A percentile compares a stretch with the other conserved stretches of the same genome.
phyloP scores from a whole-genome alignment of 1,140 invertebrate species.

The Lepidurus arcticus region DNA sequence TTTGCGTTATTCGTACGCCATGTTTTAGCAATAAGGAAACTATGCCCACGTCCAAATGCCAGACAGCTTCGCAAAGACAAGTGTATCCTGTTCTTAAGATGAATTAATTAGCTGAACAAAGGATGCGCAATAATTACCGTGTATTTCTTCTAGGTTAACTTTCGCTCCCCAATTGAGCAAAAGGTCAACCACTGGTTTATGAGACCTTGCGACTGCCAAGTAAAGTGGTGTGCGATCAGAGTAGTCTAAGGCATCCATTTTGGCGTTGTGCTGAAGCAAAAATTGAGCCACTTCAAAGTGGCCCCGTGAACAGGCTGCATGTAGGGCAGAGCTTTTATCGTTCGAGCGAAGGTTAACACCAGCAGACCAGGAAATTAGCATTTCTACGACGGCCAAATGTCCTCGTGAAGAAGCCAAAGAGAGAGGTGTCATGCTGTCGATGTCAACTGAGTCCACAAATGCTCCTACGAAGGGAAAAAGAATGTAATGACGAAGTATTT shows the following conservation, averaged over 20 bases:
- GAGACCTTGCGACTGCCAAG: slow-evolving; percentile 48
- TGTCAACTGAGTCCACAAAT: slow-evolving; percentile 40
- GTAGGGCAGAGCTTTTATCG: slow-evolving; percentile 46
- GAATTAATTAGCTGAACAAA: slow-evolving; percentile 19
- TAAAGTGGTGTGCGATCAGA: slow-evolving; percentile 54
- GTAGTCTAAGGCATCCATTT: slow-evolving; percentile 53
- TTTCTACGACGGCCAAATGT: slow-evolving; percentile 41
- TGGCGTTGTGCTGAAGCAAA: slow-evolving; percentile 53
- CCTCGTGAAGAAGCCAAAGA: slow-evolving; percentile 46
- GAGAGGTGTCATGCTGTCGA: slow-evolving; percentile 45
- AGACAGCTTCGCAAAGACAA: slow-evolving; percentile 52
- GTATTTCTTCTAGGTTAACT: slow-evolving; percentile 53
- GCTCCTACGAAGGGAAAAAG: background rate
- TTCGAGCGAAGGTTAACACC: slow-evolving; percentile 37
- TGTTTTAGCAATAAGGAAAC: slow-evolving; percentile 47
- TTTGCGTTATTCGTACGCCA: slow-evolving; percentile 53
- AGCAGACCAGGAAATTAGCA: slow-evolving; percentile 35
- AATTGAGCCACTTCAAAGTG: slow-evolving; percentile 52
- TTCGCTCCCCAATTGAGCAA: slow-evolving; percentile 51
- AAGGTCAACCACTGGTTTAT: slow-evolving; percentile 47
- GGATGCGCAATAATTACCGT: slow-evolving; percentile 41
- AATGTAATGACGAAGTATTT: slow-evolving; percentile 25
- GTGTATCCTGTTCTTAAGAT: slow-evolving; percentile 46
- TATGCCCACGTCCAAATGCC: slow-evolving; percentile 46
- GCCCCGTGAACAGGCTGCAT: slow-evolving; percentile 50